Percentiles rank a stretch among this genome's conserved stretches.
These are phyloP conservation scores for Ceuthmochares aereus DNA, from an alignment of 2,113 vertebrate genomes.

Conservation along the genomic window DNA sequence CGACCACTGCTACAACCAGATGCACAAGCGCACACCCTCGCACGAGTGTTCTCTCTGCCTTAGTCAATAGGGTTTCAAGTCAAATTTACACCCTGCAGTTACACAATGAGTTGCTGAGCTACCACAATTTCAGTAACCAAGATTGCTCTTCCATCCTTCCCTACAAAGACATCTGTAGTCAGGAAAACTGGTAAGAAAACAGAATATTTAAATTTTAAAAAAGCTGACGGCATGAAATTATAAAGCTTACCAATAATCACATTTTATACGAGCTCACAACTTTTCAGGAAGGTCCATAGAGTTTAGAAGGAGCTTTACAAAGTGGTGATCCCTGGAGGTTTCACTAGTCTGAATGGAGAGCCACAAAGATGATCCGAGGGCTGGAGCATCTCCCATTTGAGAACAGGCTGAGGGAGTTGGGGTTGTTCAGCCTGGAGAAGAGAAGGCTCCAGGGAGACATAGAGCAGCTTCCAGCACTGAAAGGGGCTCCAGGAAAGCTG, in stretches of 20 bases:
- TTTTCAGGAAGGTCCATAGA: not conserved
- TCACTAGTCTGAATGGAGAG: not conserved
- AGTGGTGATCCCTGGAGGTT: not conserved
- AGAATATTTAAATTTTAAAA: not conserved
- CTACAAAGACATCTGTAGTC: not conserved
- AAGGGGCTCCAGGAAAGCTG: no score
- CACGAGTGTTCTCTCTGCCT: not conserved
- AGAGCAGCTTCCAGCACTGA: no score
- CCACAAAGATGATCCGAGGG: no score
- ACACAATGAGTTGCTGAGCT: not conserved
- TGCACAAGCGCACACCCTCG: accelerated
- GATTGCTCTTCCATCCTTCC: not conserved
- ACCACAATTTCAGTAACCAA: not conserved
- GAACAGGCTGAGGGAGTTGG: no score
- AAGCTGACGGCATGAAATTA: not conserved
- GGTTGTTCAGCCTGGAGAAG: no score
- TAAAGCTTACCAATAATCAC: not conserved
- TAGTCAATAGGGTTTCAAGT: not conserved
- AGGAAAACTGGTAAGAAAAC: not conserved
- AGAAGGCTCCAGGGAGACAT: no score
- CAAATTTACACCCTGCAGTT: not conserved
- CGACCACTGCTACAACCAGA: not conserved
- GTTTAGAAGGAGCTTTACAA: not conserved
- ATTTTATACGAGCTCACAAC: not conserved
- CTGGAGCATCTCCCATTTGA: no score